Evolutionary conservation across 2,797 vertebrate species (phyloP).

Genomic region (Rhadinocentrus ornatus): DNA sequence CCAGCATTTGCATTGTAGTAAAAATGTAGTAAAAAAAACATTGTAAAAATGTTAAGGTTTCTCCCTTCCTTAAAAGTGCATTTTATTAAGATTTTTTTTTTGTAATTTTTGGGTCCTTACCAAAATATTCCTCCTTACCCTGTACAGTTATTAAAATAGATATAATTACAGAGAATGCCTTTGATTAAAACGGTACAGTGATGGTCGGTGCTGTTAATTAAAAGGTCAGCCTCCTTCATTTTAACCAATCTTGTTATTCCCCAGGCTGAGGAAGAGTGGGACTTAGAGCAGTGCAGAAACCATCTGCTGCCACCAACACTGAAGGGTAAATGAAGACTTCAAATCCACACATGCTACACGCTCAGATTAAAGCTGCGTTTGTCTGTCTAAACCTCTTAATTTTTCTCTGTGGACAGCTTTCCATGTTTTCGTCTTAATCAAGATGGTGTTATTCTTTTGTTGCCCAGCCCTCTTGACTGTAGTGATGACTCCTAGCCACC

Average conservation of each 20-base stretch:
- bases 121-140: neutral
- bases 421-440: conserved; percentile 42
- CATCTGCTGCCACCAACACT: conserved; percentile 65
- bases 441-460: conserved; percentile 14
- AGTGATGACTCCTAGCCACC: neutral
- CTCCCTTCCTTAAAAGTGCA: too few relatives aligned
- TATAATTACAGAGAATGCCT: conserved; percentile 47
- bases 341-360: conserved; percentile 34
- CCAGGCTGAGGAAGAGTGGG: conserved; percentile 60
- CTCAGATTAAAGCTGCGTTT: conserved; percentile 25
- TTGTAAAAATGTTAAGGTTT: neutral
- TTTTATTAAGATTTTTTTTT: neutral
- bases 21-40: too few relatives aligned
- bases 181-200: conserved; percentile 59
- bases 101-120: neutral
- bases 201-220: conserved; percentile 68
- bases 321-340: conserved; percentile 66
- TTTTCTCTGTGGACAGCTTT: conserved; percentile 19
- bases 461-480: conserved; percentile 8
- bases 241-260: conserved; percentile 71
- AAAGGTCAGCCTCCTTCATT: conserved; percentile 65
- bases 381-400: conserved; percentile 37
- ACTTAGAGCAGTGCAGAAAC: conserved; percentile 57
- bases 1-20: neutral
- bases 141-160: conserved; percentile 25